Conservation (phyloP, 2,888 invertebrate species). For the Mythimna loreyi region DNA sequence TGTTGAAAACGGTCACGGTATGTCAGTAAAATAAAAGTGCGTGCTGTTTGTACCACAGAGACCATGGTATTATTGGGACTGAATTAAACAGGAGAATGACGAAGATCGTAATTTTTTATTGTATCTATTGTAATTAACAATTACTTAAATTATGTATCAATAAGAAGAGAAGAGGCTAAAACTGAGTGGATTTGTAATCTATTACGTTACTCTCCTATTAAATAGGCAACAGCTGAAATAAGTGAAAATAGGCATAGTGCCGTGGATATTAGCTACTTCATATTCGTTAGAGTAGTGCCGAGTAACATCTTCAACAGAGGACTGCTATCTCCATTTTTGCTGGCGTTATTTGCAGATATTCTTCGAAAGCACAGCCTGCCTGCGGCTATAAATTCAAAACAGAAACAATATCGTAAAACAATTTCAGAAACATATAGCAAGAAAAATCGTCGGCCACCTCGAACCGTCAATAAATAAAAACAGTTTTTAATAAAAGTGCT, state of each 20-base stretch:
- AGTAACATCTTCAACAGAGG: background rate
- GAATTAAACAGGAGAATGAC: constrained; percentile 64
- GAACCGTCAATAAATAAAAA: constrained; percentile 87
- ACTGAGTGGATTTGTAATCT: background rate
- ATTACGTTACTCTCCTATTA: background rate
- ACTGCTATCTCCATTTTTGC: background rate
- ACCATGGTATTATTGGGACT: constrained; percentile 69
- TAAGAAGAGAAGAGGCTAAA: background rate
- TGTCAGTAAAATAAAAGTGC: constrained; percentile 68
- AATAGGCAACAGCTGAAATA: too few species aligned
- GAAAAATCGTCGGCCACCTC: constrained; percentile 76
- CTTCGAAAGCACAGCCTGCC: constrained; percentile 34
- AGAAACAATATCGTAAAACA: constrained; percentile 59
- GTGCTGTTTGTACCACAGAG: constrained; percentile 68
- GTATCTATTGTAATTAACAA: background rate
- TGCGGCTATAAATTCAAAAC: constrained; percentile 54
- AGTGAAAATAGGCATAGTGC: background rate
- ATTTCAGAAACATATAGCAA: constrained; percentile 68
- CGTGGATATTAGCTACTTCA: background rate
- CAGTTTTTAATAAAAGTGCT: constrained; percentile 87
- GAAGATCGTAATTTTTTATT: constrained; percentile 15
- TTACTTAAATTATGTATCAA: constrained; percentile 1
- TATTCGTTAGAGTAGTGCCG: background rate
- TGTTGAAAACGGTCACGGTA: constrained; percentile 63
- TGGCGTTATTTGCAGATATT: constrained; percentile 43